Conservation (phyloP, 2,888 invertebrate species). For the Drosophila paracracens region DNA sequence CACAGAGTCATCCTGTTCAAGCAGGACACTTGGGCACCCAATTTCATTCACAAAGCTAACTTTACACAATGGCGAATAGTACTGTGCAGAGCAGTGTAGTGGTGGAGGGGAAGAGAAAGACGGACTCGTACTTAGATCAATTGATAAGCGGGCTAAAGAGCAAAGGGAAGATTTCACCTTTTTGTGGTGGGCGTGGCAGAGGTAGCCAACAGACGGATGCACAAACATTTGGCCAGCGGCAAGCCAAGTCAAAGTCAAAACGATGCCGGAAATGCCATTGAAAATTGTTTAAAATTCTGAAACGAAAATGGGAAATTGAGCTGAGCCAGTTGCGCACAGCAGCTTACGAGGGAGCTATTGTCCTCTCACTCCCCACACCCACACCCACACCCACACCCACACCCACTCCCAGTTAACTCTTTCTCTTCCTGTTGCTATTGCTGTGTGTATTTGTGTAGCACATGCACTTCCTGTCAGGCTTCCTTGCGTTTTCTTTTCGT, state of each 20-base stretch:
- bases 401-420: background rate
- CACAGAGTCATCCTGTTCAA: background rate
- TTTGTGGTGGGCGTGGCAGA: constrained; percentile 22
- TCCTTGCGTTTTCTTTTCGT: constrained; percentile 32
- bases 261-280: constrained; percentile 75
- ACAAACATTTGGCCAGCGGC: constrained; percentile 60
- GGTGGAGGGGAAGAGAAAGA: background rate
- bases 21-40: constrained; percentile 10
- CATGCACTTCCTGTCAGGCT: constrained; percentile 45
- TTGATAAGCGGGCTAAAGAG: constrained; percentile 37
- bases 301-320: constrained; percentile 72
- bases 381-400: background rate
- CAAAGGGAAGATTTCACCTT: constrained; percentile 56
- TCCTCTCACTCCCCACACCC: background rate
- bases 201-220: constrained; percentile 35
- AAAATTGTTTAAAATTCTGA: constrained; percentile 78
- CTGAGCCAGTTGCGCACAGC: constrained; percentile 72
- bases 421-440: background rate
- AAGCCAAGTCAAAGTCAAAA: constrained; percentile 58
- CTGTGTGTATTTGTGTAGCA: constrained; percentile 44
- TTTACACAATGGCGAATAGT: constrained; percentile 41
- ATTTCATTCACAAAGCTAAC: constrained; percentile 26
- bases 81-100: background rate
- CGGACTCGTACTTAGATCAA: constrained; percentile 46
- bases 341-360: constrained; percentile 45